A percentile compares a stretch with the other conserved stretches of the same genome.
Conservation (phyloP, 2,888 invertebrate species). For the Pachymerium ferrugineum region DNA sequence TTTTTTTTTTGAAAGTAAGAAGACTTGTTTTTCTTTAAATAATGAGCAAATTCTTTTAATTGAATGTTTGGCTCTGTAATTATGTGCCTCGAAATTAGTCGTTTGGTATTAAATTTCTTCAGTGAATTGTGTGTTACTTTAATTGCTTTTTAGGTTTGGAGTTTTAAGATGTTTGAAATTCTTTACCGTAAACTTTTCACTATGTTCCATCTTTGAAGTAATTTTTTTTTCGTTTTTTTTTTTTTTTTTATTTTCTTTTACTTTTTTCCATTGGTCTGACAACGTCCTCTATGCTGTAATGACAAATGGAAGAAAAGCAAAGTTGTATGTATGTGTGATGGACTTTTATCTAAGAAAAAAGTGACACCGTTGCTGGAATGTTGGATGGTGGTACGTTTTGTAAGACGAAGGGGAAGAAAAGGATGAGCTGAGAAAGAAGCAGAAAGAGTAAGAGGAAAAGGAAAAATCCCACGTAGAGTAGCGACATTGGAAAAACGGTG, state of each 20-base stretch:
- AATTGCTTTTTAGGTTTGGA: not conserved
- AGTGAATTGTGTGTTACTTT: not conserved
- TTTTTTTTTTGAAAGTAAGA: not conserved
- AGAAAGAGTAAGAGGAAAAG: not conserved
- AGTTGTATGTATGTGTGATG: not conserved
- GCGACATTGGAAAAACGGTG: not conserved
- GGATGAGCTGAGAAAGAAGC: not conserved
- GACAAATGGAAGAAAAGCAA: not conserved
- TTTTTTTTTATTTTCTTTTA: not conserved
- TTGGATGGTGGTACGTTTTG: not conserved
- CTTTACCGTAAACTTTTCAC: not conserved
- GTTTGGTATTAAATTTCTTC: not conserved
- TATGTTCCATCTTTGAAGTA: not conserved
- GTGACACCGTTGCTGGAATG: not conserved
- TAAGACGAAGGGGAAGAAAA: not conserved
- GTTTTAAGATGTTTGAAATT: not conserved
- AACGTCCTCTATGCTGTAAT: not conserved
- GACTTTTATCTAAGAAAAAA: constrained; percentile 1
- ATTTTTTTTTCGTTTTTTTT: not conserved
- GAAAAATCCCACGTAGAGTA: not conserved
- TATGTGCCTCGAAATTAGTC: not conserved
- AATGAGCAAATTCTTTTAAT: not conserved
- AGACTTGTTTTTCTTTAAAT: not conserved
- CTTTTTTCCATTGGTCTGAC: not conserved
- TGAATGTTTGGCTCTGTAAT: not conserved